Conservation (phyloP, 2,113 vertebrate species). For the Mesoclemmys tuberculata region DNA sequence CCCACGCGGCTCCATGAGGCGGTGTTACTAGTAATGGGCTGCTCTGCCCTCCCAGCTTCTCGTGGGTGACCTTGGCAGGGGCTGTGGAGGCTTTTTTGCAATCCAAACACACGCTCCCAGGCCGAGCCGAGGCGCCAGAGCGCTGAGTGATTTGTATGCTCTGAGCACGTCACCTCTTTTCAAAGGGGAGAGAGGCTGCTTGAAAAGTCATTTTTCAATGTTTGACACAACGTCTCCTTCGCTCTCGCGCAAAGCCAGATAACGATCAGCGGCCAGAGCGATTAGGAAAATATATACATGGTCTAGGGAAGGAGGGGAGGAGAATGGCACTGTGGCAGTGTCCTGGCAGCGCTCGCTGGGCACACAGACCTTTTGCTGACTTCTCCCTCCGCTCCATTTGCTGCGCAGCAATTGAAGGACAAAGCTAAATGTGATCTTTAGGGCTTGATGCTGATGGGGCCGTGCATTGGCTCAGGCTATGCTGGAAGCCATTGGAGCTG, state of each 20-base stretch:
- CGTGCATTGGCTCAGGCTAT: background rate
- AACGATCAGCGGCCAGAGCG: constrained; percentile 71
- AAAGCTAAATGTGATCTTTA: background rate
- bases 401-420: background rate
- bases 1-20: background rate
- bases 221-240: constrained; percentile 79
- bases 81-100: constrained; percentile 59
- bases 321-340: accelerated
- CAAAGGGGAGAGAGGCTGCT: constrained; percentile 72
- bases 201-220: constrained; percentile 78
- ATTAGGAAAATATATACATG: constrained; percentile 73
- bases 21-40: background rate
- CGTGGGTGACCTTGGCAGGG: constrained; percentile 72
- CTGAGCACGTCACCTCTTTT: constrained; percentile 57
- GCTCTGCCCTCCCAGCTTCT: background rate
- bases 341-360: background rate
- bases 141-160: constrained; percentile 74
- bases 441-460: background rate
- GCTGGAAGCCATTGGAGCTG: background rate
- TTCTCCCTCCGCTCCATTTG: background rate
- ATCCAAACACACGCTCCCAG: constrained; percentile 60
- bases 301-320: constrained; percentile 30
- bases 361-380: background rate
- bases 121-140: background rate
- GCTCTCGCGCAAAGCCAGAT: constrained; percentile 69